A percentile compares a stretch with the other conserved stretches of the same genome.
Evolutionary conservation across 2,888 invertebrate genomes (phyloP).

Genomic region (Micoletzkya japonica): DNA sequence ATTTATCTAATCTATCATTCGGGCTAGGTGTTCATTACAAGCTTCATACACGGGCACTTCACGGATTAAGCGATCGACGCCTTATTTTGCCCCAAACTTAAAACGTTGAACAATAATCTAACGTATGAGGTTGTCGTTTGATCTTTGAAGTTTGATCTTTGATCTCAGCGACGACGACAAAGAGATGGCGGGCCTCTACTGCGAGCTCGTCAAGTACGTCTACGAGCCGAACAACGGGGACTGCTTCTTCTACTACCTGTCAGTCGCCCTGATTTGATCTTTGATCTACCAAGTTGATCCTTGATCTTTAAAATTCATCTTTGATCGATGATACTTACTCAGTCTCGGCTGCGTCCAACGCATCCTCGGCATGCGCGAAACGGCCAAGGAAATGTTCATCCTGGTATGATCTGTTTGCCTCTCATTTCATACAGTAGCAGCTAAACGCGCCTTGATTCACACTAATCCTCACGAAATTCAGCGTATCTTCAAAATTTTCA

Average conservation of each 20-base stretch:
- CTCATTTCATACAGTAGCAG: background rate
- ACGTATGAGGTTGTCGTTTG: background rate
- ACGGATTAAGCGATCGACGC: no score
- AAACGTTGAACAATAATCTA: no score
- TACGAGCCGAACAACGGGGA: slow-evolving; percentile 71
- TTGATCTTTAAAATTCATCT: no score
- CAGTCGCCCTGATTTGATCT: slow-evolving; percentile 38
- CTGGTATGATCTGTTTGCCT: slow-evolving; percentile 69
- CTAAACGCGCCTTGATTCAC: background rate
- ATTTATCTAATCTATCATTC: no score
- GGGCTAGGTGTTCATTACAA: no score
- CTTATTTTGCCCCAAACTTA: no score
- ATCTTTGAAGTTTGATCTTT: background rate
- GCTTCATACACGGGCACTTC: no score
- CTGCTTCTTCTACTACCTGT: slow-evolving; percentile 73
- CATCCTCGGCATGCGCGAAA: slow-evolving; percentile 79
- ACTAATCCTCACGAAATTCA: background rate
- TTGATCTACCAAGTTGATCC: background rate
- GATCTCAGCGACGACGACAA: slow-evolving; percentile 13
- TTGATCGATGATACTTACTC: slow-evolving; percentile 68
- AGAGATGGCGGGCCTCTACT: background rate
- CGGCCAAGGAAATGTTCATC: slow-evolving; percentile 79
- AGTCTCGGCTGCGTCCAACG: slow-evolving; percentile 87
- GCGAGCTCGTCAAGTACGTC: slow-evolving; percentile 32
- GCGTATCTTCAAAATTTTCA: no score